Conservation (phyloP, 2,888 invertebrate species). For the Cosmia pyralina region DNA sequence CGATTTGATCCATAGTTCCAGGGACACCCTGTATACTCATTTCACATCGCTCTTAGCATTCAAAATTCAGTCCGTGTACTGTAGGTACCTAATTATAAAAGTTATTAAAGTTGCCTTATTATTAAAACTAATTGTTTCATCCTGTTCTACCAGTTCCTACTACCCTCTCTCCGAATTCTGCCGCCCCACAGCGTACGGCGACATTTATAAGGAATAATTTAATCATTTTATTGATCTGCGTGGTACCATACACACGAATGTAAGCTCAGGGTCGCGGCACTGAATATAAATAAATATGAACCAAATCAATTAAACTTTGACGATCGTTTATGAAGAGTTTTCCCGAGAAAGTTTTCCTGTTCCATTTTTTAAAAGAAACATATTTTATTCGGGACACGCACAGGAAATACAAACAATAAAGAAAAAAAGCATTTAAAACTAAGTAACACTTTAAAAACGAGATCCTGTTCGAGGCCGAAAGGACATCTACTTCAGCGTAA, state of each 20-base stretch:
- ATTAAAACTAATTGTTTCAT: conserved; percentile 27
- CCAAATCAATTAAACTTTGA: conserved; percentile 38
- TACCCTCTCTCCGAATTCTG: conserved; percentile 9
- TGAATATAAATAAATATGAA: background rate
- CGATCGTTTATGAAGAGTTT: conserved; percentile 4
- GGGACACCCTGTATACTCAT: no score
- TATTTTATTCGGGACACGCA: no score
- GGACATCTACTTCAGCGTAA: background rate
- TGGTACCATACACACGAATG: conserved; percentile 10
- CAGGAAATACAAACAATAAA: no score
- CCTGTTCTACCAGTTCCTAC: background rate
- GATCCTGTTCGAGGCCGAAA: no score
- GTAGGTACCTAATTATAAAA: background rate
- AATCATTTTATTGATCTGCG: conserved; percentile 51
- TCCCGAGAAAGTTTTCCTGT: background rate
- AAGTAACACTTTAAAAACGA: background rate
- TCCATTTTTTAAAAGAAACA: background rate
- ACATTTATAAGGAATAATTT: conserved; percentile 34
- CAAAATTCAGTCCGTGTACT: background rate
- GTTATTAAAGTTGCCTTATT: conserved; percentile 1
- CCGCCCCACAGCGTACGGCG: background rate
- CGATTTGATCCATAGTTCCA: no score
- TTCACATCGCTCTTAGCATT: background rate
- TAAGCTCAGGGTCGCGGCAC: conserved; percentile 10
- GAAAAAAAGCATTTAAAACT: no score